phyloP scores from a whole-genome alignment of 2,113 vertebrate species.

The Ictidomys tridecemlineatus region DNA sequence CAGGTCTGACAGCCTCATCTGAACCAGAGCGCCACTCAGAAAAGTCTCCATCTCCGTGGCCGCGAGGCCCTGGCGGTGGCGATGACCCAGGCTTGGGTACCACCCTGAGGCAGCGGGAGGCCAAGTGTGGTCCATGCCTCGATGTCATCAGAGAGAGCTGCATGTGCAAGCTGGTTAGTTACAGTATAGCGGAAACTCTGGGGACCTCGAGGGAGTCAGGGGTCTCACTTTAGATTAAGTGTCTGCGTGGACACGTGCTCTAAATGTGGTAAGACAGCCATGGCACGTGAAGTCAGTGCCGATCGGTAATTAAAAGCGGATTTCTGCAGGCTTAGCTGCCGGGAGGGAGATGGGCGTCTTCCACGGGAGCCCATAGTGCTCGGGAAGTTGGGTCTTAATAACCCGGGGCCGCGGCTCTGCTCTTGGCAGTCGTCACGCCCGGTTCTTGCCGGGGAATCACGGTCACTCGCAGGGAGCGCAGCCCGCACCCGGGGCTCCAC shows the following conservation, averaged over 20 bases:
- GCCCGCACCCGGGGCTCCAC: accelerated
- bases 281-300: constrained; percentile 58
- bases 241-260: constrained; percentile 50
- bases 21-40: accelerated
- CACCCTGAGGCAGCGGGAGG: background rate
- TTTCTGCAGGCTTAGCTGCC: background rate
- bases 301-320: constrained; percentile 64
- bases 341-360: background rate
- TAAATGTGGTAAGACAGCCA: constrained; percentile 70
- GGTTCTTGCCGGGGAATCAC: background rate
- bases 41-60: background rate
- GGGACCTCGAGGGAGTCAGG: constrained; percentile 69
- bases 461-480: background rate
- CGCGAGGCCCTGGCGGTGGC: accelerated
- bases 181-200: constrained; percentile 20
- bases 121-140: background rate
- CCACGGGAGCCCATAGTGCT: background rate
- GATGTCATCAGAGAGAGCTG: background rate
- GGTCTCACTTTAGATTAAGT: constrained; percentile 72
- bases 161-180: constrained; percentile 29
- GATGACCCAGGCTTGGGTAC: background rate
- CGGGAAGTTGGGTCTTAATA: constrained; percentile 67
- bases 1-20: accelerated
- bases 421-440: constrained; percentile 25
- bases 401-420: background rate